Evolutionary conservation across 2,113 vertebrate genomes (phyloP).

Genomic region (Pterocles gutturalis): DNA sequence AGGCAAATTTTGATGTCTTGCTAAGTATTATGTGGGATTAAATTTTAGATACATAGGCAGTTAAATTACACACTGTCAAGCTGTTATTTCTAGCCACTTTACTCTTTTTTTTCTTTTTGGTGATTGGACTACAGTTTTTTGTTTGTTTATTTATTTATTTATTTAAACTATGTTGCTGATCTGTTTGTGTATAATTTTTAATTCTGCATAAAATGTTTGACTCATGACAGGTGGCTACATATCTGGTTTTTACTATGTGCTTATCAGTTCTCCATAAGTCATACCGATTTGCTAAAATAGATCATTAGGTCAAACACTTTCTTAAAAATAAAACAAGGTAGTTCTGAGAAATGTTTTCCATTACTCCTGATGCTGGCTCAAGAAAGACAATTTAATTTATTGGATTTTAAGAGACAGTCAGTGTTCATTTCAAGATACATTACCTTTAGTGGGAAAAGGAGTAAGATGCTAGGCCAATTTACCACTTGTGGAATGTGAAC

Average conservation of each 20-base stretch:
- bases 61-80: conserved; percentile 1
- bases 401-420: not conserved
- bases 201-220: not conserved
- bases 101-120: not conserved
- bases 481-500: not conserved
- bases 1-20: conserved; percentile 3
- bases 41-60: not conserved
- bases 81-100: not conserved
- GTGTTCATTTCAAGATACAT: not conserved
- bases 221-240: not conserved
- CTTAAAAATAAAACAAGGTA: conserved; percentile 16
- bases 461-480: not conserved
- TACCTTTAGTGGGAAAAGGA: not conserved
- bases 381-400: not conserved
- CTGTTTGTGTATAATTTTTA: not conserved
- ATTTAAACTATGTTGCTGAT: not conserved
- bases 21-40: conserved; percentile 5
- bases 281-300: not conserved
- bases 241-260: not conserved
- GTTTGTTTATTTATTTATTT: not conserved
- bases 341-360: conserved; percentile 10
- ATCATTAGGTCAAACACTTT: not conserved
- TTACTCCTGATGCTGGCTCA: not conserved
- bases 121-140: not conserved
- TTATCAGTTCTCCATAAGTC: not conserved